Evolutionary conservation across 2,797 vertebrate species (phyloP).

Genomic region (Dermochelys coriacea): DNA sequence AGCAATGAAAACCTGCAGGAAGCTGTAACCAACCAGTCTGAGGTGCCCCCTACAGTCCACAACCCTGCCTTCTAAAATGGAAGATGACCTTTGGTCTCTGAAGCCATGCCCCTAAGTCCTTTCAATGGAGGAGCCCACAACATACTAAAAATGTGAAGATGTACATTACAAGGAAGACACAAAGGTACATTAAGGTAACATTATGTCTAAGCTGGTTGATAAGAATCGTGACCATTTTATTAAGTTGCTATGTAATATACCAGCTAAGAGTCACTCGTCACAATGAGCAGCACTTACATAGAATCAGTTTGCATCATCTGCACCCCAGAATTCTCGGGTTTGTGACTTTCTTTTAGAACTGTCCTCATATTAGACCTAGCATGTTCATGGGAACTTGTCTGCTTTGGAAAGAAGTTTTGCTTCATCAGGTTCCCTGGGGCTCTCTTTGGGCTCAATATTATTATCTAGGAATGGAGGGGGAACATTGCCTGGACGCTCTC

Average conservation of each 20-base stretch:
- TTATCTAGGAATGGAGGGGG: conserved; percentile 1
- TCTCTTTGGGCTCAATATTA: conserved; percentile 22
- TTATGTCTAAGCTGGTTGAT: not conserved
- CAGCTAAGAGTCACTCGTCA: not conserved
- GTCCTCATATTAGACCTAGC: not conserved
- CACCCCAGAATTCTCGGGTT: conserved; percentile 18
- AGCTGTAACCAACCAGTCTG: not conserved
- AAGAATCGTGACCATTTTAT: not conserved
- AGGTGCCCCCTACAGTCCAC: not conserved
- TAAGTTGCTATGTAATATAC: not conserved
- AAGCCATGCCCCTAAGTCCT: not conserved
- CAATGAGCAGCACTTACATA: conserved; percentile 22
- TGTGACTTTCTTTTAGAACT: not conserved
- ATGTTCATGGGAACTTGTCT: conserved; percentile 14
- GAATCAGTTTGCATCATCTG: not conserved
- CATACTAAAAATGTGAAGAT: not conserved
- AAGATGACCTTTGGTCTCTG: not conserved
- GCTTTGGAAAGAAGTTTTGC: conserved; percentile 35
- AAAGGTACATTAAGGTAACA: conserved; percentile 18
- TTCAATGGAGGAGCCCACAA: not conserved
- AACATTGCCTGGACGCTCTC: conserved; percentile 18
- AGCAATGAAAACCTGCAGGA: not conserved
- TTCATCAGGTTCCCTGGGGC: not conserved
- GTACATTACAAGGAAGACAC: fast-evolving
- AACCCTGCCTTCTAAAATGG: not conserved